These are phyloP conservation scores for Agrypnus murinus DNA, from an alignment of 2,888 invertebrate species.

Conservation along the genomic window DNA sequence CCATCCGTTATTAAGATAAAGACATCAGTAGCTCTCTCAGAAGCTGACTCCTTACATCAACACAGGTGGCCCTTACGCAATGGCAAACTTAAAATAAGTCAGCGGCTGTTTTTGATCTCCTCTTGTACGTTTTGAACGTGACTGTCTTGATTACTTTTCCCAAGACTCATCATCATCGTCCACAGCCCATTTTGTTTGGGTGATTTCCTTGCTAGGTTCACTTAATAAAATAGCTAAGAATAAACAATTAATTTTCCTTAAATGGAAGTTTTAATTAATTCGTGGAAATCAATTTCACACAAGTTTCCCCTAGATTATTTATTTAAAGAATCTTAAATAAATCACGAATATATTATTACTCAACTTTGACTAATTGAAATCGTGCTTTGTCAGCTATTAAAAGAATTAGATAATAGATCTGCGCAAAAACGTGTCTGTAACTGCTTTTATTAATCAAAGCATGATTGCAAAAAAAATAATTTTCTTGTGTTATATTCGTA, in stretches of 20 bases:
- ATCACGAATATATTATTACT: constrained; percentile 17
- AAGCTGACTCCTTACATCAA: constrained; percentile 17
- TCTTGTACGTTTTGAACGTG: constrained; percentile 16
- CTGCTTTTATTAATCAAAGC: constrained; percentile 10
- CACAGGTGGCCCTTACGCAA: constrained; percentile 27
- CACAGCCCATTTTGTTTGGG: no score
- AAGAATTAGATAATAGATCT: constrained; percentile 21
- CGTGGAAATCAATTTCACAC: no score
- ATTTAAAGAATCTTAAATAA: neutral
- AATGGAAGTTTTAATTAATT: no score
- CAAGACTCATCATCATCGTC: neutral
- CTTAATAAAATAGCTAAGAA: no score
- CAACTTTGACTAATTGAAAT: constrained; percentile 28
- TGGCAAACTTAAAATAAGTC: constrained; percentile 24
- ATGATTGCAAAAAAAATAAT: neutral
- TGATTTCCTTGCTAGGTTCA: no score
- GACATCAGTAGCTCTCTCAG: constrained; percentile 14
- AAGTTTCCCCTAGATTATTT: no score
- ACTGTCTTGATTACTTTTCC: constrained; percentile 20
- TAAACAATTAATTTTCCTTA: no score
- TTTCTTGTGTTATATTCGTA: no score
- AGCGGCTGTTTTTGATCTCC: constrained; percentile 27
- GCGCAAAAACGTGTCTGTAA: constrained; percentile 11
- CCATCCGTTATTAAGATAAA: constrained; percentile 12
- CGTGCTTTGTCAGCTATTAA: constrained; percentile 26